These are phyloP conservation scores for Bradypodion ventrale DNA, from an alignment of 2,797 vertebrate species.

Conservation along the genomic window DNA sequence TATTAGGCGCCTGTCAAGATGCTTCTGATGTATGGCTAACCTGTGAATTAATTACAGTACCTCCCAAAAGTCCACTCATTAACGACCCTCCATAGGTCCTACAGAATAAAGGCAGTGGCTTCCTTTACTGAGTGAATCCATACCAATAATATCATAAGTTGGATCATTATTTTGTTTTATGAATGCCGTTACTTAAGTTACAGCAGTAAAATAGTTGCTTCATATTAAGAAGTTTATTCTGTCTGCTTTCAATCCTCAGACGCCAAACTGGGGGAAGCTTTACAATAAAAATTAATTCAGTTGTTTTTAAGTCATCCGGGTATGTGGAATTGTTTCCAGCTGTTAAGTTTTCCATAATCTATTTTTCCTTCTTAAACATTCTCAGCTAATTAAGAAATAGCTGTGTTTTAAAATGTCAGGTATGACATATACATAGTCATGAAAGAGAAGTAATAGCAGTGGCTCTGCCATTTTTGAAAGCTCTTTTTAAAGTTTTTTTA, in stretches of 20 bases:
- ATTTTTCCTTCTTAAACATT: constrained; percentile 65
- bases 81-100: too few species aligned
- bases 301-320: constrained; percentile 78
- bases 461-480: constrained; percentile 65
- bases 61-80: too few species aligned
- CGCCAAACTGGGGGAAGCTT: constrained; percentile 68
- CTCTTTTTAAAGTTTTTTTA: constrained; percentile 54
- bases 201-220: constrained; percentile 33
- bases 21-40: too few species aligned
- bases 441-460: constrained; percentile 69
- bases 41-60: too few species aligned
- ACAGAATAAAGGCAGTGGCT: too few species aligned
- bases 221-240: constrained; percentile 69
- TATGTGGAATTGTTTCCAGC: constrained; percentile 80
- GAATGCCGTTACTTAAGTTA: background rate
- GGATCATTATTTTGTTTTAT: background rate
- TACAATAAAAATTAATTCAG: constrained; percentile 72
- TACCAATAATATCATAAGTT: background rate
- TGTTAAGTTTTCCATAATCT: constrained; percentile 79
- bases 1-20: too few species aligned
- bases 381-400: constrained; percentile 78
- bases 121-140: too few species aligned
- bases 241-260: constrained; percentile 75
- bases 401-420: constrained; percentile 81
- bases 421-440: constrained; percentile 74